Conservation (phyloP, 1,140 invertebrate species). For the Drosophila auraria region DNA sequence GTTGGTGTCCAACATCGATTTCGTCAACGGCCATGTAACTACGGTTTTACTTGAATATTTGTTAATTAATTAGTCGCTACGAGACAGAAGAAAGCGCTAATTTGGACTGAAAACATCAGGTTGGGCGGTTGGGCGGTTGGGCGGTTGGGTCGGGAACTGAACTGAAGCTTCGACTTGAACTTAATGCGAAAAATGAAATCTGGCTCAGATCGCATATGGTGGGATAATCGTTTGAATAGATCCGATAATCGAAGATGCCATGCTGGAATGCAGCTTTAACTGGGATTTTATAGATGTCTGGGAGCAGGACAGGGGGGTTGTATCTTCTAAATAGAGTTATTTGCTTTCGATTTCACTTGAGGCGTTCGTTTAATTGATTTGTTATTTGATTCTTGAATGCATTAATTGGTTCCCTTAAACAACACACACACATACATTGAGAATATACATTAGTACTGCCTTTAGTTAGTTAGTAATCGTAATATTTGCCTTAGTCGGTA, state of each 20-base stretch:
- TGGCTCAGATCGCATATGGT: constrained; percentile 66
- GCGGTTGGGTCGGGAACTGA: background rate
- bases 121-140: background rate
- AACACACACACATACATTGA: constrained; percentile 64
- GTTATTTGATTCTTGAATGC: constrained; percentile 66
- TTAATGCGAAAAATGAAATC: constrained; percentile 44
- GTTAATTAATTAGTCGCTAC: background rate
- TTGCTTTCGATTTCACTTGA: constrained; percentile 51
- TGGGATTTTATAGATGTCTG: constrained; percentile 6
- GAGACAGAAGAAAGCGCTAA: constrained; percentile 17
- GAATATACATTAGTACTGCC: constrained; percentile 49
- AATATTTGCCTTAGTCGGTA: constrained; percentile 46
- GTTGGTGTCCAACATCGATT: constrained; percentile 62
- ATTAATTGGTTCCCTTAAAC: constrained; percentile 74
- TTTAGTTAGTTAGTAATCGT: constrained; percentile 35
- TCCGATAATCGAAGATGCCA: constrained; percentile 38
- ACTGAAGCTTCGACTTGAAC: constrained; percentile 6
- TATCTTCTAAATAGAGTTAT: constrained; percentile 37
- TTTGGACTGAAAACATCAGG: constrained; percentile 25
- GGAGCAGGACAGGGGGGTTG: background rate
- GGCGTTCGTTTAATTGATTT: constrained; percentile 69
- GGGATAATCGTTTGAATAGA: constrained; percentile 79
- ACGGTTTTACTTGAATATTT: constrained; percentile 4
- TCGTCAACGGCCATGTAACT: constrained; percentile 24
- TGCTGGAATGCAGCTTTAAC: constrained; percentile 40